phyloP scores from a whole-genome alignment of 2,113 vertebrate genomes.

The Microcebus griseorufus region DNA sequence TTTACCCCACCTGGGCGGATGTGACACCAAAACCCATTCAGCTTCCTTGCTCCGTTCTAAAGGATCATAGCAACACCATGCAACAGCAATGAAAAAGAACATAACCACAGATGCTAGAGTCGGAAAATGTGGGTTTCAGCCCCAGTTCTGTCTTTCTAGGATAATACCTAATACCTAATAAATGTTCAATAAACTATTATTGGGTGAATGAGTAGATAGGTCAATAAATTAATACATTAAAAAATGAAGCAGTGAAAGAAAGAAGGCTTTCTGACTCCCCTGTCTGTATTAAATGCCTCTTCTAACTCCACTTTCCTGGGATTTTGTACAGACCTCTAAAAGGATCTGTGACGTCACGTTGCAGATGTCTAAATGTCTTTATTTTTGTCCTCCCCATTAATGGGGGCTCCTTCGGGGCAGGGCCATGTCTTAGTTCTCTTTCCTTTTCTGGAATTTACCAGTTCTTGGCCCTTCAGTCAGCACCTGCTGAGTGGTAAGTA shows the following conservation, averaged over 20 bases:
- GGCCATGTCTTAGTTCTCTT: not conserved
- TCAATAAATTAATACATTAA: not conserved
- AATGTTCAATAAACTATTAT: not conserved
- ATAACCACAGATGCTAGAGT: fast-evolving
- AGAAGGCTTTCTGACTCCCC: too few relatives aligned
- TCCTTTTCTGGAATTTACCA: not conserved
- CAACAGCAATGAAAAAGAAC: not conserved
- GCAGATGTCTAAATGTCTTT: too few relatives aligned
- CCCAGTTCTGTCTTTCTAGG: not conserved
- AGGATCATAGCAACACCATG: not conserved
- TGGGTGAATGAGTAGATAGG: not conserved
- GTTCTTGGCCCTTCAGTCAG: not conserved
- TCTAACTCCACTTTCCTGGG: not conserved
- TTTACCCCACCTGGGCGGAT: not conserved
- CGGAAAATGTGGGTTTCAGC: not conserved
- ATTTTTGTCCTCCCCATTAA: too few relatives aligned
- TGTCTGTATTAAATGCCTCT: fast-evolving
- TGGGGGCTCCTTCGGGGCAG: not conserved
- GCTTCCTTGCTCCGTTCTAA: not conserved
- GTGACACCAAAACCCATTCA: not conserved
- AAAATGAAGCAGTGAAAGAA: not conserved
- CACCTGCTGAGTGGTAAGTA: not conserved
- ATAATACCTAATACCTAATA: not conserved
- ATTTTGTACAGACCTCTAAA: fast-evolving
- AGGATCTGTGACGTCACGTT: fast-evolving